A percentile compares a stretch with the other conserved stretches of the same genome.
These are phyloP conservation scores for Pachymerium ferrugineum DNA, from an alignment of 2,888 invertebrate genomes.

Conservation along the genomic window DNA sequence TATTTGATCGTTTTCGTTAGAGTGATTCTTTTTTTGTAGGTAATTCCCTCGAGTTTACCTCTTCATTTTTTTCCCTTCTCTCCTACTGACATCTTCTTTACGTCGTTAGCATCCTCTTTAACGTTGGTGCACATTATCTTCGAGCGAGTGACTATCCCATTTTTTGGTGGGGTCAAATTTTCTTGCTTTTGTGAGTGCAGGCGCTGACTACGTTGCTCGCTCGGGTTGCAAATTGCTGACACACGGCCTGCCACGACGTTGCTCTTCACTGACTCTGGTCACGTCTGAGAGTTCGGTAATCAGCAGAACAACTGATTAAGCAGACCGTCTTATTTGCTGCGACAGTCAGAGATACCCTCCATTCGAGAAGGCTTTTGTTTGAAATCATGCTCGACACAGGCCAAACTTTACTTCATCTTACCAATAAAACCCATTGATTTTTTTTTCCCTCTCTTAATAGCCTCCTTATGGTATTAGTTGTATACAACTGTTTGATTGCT, in stretches of 20 bases:
- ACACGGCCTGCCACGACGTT: not conserved
- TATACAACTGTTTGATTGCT: too few species aligned
- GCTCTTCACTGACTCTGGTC: not conserved
- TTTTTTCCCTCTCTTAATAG: not conserved
- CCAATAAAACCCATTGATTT: not conserved
- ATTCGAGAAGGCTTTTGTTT: not conserved
- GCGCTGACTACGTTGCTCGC: not conserved
- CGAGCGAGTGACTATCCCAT: not conserved
- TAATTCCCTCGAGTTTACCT: too few species aligned
- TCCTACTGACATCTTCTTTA: too few species aligned
- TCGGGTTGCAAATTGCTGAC: not conserved
- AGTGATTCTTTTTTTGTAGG: too few species aligned
- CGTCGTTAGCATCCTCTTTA: not conserved
- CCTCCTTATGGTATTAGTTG: not conserved
- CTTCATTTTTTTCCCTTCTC: too few species aligned
- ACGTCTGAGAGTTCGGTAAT: constrained; percentile 17
- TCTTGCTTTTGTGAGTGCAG: not conserved
- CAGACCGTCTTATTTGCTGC: constrained; percentile 27
- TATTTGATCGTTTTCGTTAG: too few species aligned
- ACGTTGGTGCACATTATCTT: not conserved
- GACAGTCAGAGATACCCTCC: constrained; percentile 12
- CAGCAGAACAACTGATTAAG: constrained; percentile 27
- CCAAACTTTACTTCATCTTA: too few species aligned
- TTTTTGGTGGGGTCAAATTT: constrained; percentile 3
- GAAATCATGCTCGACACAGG: not conserved